Percentiles rank a stretch among this genome's conserved stretches.
These are phyloP conservation scores for pig (Sus scrofa) DNA, from an alignment of 2,113 vertebrate species.

Conservation along the genomic window T2T-Sscrofa CM000827.6:63898501-63899000, in stretches of 20 bases:
- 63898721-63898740: neutral
- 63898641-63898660: neutral
- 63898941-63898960: no score
- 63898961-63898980: no score
- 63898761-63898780: neutral
- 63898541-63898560: constrained; percentile 16
- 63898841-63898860: neutral
- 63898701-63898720: neutral
- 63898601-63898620: neutral
- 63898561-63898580: constrained; percentile 21
- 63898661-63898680: neutral
- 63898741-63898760: neutral
- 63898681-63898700: neutral
- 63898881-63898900: neutral
- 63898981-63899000: no score
- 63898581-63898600: neutral
- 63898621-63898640: neutral
- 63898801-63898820: neutral
- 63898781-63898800: neutral
- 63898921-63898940: no score
- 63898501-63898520: neutral
- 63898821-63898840: neutral
- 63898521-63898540: neutral
- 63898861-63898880: neutral
- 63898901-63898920: no score